Base-by-base conservation (phyloP, 2,113 vertebrate genomes). In the Sturnus vulgaris region DNA sequence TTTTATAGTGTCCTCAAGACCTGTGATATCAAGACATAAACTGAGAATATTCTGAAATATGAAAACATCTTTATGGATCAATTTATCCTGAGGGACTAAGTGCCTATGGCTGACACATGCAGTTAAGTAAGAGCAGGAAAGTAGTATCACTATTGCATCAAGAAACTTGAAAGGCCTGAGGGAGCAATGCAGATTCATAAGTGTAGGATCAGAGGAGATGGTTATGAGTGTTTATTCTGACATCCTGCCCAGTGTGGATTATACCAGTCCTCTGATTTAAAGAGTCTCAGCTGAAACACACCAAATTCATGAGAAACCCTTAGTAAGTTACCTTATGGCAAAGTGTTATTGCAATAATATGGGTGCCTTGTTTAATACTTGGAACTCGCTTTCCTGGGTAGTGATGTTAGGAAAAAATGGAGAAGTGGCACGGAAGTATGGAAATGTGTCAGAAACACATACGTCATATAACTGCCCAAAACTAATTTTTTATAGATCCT, bases 1-100 rank as follows among this genome's bases (percentile, higher is more conserved):
- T 92, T 77, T 85, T 85, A 66, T 19, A 69, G 53, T 56, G 72
- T 59, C 76, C 79, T 81, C 77, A 84, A 93, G 95, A 85, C 46
- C 75, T 75, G 35, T 86, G 60, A 71, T 78, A 86, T 69, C 31
- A 88, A 93, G 64, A 40, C 31, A 92, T 77, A 88, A 95, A 95
- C 60, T 59, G 53, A 83, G 70, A 88, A 73, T 93, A 91, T 87
- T 91, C 82, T 70, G 66, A 88, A 77, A 33, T 75, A 40, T 69
- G 71, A 92, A 88, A 94, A 60, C 47, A 75, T 71, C 66, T 71
- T 86, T 82, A 86, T 63, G 69, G 80, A 89, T 81, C 75, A 86
- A 40, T 39, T 56, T 76, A 57, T 88, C 42, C 71, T 70, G 59
- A 57, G 82, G 69, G 90, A 92, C 70, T 69, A 71, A 56, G 28